A percentile compares a stretch with the other conserved stretches of the same genome.
Evolutionary conservation across 2,888 invertebrate genomes (phyloP).

Genomic region (Eupelmus urozonus): DNA sequence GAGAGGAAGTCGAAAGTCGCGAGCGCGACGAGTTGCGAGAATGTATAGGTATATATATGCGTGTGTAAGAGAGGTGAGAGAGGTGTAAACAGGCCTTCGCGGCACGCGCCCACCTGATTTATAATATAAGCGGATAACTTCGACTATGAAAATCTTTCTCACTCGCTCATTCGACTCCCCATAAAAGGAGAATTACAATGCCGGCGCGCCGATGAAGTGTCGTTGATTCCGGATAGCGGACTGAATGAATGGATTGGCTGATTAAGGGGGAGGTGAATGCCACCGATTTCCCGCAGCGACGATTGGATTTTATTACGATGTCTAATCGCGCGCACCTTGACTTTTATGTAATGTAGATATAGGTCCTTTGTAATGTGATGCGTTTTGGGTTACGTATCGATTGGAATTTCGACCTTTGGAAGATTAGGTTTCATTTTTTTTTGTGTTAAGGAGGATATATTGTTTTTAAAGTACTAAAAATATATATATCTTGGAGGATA

Average conservation of each 20-base stretch:
- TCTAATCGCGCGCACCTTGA: no score
- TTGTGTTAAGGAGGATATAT: neutral
- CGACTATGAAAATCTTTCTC: conserved; percentile 38
- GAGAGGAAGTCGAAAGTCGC: neutral
- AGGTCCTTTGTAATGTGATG: no score
- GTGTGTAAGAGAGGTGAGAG: neutral
- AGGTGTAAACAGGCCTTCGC: conserved; percentile 63
- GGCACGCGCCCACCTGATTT: conserved; percentile 65
- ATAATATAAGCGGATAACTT: conserved; percentile 51
- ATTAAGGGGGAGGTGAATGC: conserved; percentile 7
- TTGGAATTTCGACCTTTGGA: no score
- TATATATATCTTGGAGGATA: neutral
- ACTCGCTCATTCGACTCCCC: conserved; percentile 44
- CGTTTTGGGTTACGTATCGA: no score
- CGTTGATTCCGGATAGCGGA: conserved; percentile 4
- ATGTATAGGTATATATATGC: conserved; percentile 18
- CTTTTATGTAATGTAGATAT: no score
- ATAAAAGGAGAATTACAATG: conserved; percentile 61
- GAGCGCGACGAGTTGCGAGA: neutral
- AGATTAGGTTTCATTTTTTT: neutral
- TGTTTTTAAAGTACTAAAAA: neutral
- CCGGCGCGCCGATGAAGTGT: neutral
- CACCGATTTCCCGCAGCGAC: neutral
- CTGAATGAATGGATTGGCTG: neutral
- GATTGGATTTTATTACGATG: neutral